Evolutionary conservation across 2,888 invertebrate genomes (phyloP).

Genomic region (Parapristionchus giblindavisi): DNA sequence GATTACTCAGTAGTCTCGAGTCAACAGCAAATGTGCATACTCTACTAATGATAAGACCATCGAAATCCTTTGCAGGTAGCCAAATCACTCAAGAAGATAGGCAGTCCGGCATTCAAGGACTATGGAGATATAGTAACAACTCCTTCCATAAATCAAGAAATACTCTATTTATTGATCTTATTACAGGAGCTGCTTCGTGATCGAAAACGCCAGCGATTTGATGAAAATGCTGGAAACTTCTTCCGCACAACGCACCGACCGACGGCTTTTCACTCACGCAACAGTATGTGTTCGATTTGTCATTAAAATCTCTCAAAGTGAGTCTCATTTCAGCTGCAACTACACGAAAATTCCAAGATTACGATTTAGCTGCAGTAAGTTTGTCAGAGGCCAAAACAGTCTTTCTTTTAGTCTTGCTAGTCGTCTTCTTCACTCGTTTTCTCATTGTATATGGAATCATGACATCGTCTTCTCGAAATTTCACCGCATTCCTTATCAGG

Average conservation of each 20-base stretch:
- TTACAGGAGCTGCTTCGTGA: conserved; percentile 24
- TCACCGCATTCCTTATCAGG: too few relatives aligned
- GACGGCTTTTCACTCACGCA: background rate
- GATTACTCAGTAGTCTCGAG: background rate
- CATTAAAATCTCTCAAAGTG: background rate
- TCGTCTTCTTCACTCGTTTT: background rate
- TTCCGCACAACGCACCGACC: conserved; percentile 18
- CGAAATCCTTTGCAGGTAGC: conserved; percentile 8
- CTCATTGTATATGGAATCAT: too few relatives aligned
- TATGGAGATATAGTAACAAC: conserved; percentile 18
- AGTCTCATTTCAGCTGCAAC: background rate
- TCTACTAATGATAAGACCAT: background rate
- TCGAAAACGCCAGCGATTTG: conserved; percentile 8
- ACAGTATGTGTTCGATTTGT: background rate
- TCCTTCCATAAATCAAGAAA: background rate
- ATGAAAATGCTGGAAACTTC: conserved; percentile 24
- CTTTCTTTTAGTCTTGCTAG: background rate
- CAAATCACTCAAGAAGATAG: conserved; percentile 20
- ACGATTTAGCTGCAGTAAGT: conserved; percentile 24
- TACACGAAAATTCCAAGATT: background rate
- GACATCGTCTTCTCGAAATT: too few relatives aligned
- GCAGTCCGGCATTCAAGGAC: conserved; percentile 33
- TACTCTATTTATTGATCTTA: background rate
- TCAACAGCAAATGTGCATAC: background rate
- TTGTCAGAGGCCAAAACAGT: background rate